Evolutionary conservation across 2,888 invertebrate genomes (phyloP), one percentile per base, ranked within the genome.

Genomic region (Pomacea canaliculata): DNA sequence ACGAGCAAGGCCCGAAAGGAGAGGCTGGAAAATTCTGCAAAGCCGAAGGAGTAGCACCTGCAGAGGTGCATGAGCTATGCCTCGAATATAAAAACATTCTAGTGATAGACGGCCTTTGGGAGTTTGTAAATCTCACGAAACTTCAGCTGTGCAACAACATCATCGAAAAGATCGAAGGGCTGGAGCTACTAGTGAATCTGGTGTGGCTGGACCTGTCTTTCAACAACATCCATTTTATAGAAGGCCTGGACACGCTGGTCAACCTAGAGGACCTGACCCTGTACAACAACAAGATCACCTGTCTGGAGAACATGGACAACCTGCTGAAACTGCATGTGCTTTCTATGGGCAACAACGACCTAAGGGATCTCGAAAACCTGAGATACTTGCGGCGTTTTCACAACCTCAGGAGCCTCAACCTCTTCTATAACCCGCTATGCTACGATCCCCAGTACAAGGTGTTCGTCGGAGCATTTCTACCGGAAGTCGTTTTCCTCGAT

Each of bases 201-300:
- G 94, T 93, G 66, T 96, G 96, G 91, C 91, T 97, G 65, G 96
- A 97, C 91, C 92, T 97, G 49, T 97, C 97, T 0, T 97, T 97
- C 87, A 97, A 97, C 91, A 94, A 94, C 87, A 96, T 97, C 74
- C 93, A 93, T 83, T 93, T 93, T 86, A 96, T 97, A 79, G 95
- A 96, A 90, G 96, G 96, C 88, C 90, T 97, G 73, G 94, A 95
- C 7, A 91, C 90, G 13, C 91, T 97, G 23, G 92, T 92, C 0
- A 94, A 96, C 85, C 89, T 97, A 60, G 95, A 96, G 91, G 93
- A 95, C 71, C 89, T 97, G 2, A 94, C 95, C 19, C 91, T 97
- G 4, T 96, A 94, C 88, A 94, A 94, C 79, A 97, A 97, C 91
- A 92, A 93, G 86, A 96, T 97, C 76, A 91, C 92, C n/a, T 93